These are phyloP conservation scores for Drosophila rufa DNA, from an alignment of 1,140 invertebrate genomes.

Conservation along the genomic window DNA sequence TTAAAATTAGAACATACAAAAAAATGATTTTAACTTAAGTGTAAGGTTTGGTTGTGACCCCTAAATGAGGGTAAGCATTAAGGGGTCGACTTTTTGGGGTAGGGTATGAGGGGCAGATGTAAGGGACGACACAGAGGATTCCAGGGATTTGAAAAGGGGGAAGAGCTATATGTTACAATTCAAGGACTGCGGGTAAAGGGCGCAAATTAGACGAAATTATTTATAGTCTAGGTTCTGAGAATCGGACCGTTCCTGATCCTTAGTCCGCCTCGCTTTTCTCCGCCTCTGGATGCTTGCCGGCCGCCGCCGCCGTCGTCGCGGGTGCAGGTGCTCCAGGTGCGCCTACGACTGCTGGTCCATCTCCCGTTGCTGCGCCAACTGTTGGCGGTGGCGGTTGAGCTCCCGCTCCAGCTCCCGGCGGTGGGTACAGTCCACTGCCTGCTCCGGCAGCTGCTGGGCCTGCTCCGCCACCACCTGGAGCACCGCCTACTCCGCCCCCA, in stretches of 20 bases:
- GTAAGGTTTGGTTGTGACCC: neutral
- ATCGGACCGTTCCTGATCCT: neutral
- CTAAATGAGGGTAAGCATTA: neutral
- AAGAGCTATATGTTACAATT: slow-evolving; percentile 57
- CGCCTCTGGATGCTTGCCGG: slow-evolving; percentile 48
- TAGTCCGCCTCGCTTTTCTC: slow-evolving; percentile 68
- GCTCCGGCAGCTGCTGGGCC: slow-evolving; percentile 13
- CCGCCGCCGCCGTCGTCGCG: slow-evolving; percentile 12
- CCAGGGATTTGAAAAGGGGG: slow-evolving; percentile 5
- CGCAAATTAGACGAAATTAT: slow-evolving; percentile 7
- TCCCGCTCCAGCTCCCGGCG: slow-evolving; percentile 9
- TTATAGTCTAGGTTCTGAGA: slow-evolving; percentile 6
- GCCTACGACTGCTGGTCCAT: slow-evolving; percentile 2
- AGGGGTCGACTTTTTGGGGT: neutral
- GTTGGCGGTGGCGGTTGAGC: slow-evolving; percentile 6
- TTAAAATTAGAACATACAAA: slow-evolving; percentile 39
- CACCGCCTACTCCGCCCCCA: neutral
- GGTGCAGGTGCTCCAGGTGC: slow-evolving; percentile 9
- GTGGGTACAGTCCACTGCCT: slow-evolving; percentile 11
- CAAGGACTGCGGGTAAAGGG: slow-evolving; percentile 22
- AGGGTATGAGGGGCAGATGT: neutral
- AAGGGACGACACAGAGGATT: too few species aligned
- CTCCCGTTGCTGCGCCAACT: slow-evolving; percentile 3
- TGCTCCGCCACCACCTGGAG: slow-evolving; percentile 6
- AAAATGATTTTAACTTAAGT: slow-evolving; percentile 22